Evolutionary conservation across 2,888 invertebrate species (phyloP).

Genomic region (Chironomus tentans): DNA sequence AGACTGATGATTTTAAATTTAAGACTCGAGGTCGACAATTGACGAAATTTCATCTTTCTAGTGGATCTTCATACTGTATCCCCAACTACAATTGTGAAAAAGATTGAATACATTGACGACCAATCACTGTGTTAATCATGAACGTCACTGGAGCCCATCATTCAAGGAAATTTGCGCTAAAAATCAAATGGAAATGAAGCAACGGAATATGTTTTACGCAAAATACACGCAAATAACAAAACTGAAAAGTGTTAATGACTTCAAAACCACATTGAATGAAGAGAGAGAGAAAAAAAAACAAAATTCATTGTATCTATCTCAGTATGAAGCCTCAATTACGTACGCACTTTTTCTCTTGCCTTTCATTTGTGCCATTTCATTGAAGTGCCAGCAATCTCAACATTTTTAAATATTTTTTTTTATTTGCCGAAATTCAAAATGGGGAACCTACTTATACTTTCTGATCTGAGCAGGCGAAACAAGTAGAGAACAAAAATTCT

Average conservation of each 20-base stretch:
- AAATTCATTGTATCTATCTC: neutral
- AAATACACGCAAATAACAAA: neutral
- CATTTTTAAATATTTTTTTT: neutral
- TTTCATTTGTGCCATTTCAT: neutral
- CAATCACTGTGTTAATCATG: no score
- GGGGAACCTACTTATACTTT: no score
- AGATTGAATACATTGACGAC: no score
- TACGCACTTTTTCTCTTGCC: neutral
- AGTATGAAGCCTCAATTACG: neutral
- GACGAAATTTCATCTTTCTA: no score
- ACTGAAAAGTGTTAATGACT: slow-evolving; percentile 1
- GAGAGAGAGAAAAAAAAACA: neutral
- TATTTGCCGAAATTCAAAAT: neutral
- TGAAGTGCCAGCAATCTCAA: neutral
- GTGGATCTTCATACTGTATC: no score
- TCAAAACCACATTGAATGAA: neutral
- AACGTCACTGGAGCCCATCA: no score
- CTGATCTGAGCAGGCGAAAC: neutral
- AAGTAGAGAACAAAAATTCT: neutral
- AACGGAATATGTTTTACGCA: neutral
- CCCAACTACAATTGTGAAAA: no score
- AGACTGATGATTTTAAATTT: no score
- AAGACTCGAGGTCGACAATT: no score
- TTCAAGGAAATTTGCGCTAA: neutral
- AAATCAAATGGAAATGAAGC: neutral